These are phyloP conservation scores for Antennarius maculatus DNA, from an alignment of 2,797 vertebrate species.

Conservation along the genomic window DNA sequence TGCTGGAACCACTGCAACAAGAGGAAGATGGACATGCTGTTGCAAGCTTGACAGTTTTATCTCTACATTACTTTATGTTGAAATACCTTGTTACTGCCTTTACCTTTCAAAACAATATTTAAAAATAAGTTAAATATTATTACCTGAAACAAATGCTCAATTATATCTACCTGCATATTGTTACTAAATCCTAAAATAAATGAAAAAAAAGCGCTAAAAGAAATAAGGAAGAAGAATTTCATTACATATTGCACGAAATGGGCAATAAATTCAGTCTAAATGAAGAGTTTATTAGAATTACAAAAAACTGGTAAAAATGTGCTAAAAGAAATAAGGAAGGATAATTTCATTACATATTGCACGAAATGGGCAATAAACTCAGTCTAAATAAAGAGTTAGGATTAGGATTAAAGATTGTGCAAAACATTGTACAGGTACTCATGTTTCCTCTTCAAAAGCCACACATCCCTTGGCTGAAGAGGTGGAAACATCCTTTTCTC, in stretches of 20 bases:
- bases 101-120: too few species aligned
- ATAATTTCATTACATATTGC: not conserved
- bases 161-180: not conserved
- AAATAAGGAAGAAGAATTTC: not conserved
- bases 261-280: not conserved
- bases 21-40: constrained; percentile 27
- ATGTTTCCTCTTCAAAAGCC: constrained; percentile 8
- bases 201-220: not conserved
- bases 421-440: not conserved
- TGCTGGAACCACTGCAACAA: constrained; percentile 93
- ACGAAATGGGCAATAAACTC: not conserved
- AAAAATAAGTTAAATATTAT: not conserved
- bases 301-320: not conserved
- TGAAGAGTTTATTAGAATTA: constrained; percentile 19
- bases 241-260: constrained; percentile 5
- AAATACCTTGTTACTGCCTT: not conserved
- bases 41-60: constrained; percentile 4
- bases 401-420: constrained; percentile 23
- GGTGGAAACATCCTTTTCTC: constrained; percentile 11
- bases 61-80: not conserved
- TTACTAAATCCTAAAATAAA: not conserved
- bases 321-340: constrained; percentile 1
- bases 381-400: too few species aligned
- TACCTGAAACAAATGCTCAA: constrained; percentile 2
- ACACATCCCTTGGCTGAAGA: not conserved